These are phyloP conservation scores for Tamias sibiricus DNA, from an alignment of 2,113 vertebrate genomes.

Conservation along the genomic window DNA sequence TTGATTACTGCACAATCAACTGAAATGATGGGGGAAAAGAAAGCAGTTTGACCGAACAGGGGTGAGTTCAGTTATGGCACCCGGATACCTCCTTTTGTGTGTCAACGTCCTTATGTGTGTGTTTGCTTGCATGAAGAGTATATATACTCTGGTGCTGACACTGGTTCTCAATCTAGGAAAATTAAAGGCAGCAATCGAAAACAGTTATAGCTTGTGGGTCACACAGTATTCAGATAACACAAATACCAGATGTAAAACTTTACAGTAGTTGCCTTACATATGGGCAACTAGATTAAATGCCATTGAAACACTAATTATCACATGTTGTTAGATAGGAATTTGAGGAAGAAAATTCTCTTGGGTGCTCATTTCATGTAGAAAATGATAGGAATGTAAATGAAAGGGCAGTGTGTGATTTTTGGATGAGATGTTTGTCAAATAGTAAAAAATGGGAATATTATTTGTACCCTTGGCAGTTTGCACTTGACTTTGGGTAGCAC, in stretches of 20 bases:
- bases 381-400: background rate
- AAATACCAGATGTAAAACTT: background rate
- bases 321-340: constrained; percentile 19
- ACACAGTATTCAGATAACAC: background rate
- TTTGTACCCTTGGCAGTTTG: background rate
- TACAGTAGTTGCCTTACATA: background rate
- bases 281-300: constrained; percentile 12
- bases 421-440: background rate
- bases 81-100: background rate
- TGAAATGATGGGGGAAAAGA: constrained; percentile 42
- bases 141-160: background rate
- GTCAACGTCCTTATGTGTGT: background rate
- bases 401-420: background rate
- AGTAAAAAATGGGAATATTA: background rate
- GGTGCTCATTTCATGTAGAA: background rate
- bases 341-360: constrained; percentile 32
- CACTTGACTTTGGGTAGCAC: background rate
- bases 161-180: constrained; percentile 20
- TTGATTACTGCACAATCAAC: constrained; percentile 33
- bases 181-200: background rate
- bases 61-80: background rate
- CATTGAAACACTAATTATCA: constrained; percentile 39
- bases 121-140: background rate
- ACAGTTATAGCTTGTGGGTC: background rate
- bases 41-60: background rate